Evolutionary conservation across 2,888 invertebrate species (phyloP).

Genomic region (Melieria crassipennis): DNA sequence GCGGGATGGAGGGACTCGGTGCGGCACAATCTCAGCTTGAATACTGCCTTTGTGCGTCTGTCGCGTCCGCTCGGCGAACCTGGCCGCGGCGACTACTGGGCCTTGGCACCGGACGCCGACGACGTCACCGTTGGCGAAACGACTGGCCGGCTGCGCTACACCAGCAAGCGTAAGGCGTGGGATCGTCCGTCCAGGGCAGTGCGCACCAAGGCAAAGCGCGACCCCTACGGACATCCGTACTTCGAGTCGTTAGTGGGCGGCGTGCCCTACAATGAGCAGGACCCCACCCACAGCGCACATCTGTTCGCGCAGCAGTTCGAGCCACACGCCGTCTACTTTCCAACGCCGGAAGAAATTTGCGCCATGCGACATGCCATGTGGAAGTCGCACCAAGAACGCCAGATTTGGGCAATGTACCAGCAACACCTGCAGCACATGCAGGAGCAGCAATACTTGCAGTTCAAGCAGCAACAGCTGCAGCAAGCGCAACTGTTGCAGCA

Average conservation of each 20-base stretch:
- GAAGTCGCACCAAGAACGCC: constrained; percentile 38
- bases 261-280: constrained; percentile 15
- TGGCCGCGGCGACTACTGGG: constrained; percentile 99
- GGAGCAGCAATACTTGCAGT: constrained; percentile 24
- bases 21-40: constrained; percentile 68
- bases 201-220: too few species aligned
- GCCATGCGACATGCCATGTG: constrained; percentile 37
- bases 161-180: constrained; percentile 35
- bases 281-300: constrained; percentile 6
- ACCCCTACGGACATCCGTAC: constrained; percentile 48
- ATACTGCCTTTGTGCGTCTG: constrained; percentile 97
- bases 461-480: constrained; percentile 34
- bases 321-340: constrained; percentile 54
- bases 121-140: constrained; percentile 97
- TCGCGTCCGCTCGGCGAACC: constrained; percentile 97
- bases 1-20: constrained; percentile 98
- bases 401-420: constrained; percentile 43
- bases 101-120: constrained; percentile 93
- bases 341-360: constrained; percentile 47
- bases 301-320: too few species aligned
- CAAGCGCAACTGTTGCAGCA: constrained; percentile 32
- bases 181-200: too few species aligned
- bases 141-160: constrained; percentile 89
- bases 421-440: constrained; percentile 31
- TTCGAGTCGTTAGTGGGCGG: constrained; percentile 31